These are phyloP conservation scores for Hydrolagus colliei DNA, from an alignment of 2,797 vertebrate genomes.

Conservation along the genomic window DNA sequence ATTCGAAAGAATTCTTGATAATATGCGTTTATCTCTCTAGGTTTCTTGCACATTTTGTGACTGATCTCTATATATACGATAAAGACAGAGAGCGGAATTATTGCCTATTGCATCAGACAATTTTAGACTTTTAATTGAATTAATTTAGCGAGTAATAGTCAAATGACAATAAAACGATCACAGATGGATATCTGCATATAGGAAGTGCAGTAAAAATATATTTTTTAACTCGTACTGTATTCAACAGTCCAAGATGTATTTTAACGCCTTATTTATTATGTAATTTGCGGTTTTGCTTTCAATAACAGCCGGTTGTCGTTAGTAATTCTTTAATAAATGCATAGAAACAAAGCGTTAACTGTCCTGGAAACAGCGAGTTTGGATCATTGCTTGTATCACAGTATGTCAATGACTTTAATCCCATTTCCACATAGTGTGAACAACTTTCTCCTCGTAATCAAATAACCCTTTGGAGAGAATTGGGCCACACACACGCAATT, in stretches of 20 bases:
- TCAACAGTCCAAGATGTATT: not conserved
- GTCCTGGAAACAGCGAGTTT: constrained; percentile 26
- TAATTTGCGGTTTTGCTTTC: not conserved
- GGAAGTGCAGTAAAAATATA: not conserved
- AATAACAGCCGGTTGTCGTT: constrained; percentile 8
- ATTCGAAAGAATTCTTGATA: not conserved
- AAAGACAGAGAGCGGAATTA: not conserved
- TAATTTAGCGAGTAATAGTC: not conserved
- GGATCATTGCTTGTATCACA: constrained; percentile 24
- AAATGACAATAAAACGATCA: not conserved
- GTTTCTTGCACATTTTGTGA: constrained; percentile 1
- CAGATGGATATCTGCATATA: too few species aligned
- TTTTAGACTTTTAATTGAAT: too few species aligned
- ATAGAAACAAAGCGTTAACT: constrained; percentile 13
- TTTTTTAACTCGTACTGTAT: not conserved
- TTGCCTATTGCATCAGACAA: too few species aligned
- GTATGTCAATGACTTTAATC: constrained; percentile 29
- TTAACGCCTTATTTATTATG: not conserved
- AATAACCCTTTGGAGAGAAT: constrained; percentile 1
- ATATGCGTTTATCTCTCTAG: not conserved
- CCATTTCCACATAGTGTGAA: constrained; percentile 26
- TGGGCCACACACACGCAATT: constrained; percentile 19
- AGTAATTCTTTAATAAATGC: constrained; percentile 9
- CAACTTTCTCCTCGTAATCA: constrained; percentile 20
- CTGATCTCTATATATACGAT: not conserved